Base-by-base conservation (phyloP, 2,888 invertebrate genomes). In the Phasia obesa region DNA sequence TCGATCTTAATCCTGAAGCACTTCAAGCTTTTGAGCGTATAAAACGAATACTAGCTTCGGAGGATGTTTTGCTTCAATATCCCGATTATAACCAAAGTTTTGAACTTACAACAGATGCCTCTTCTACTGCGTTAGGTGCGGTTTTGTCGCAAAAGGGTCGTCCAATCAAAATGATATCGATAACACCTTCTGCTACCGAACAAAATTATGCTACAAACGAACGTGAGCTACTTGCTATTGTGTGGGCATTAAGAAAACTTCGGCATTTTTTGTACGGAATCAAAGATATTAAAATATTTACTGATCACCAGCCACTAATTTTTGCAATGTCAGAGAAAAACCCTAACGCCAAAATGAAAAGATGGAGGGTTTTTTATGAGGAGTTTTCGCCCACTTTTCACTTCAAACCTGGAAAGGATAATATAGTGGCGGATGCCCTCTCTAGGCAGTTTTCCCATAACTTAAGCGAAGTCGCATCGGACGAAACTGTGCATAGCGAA, bases 271-370 rank as follows among this genome's bases (percentile, higher is more conserved):
- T n/a, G n/a, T n/a, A n/a, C n/a, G n/a, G n/a, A n/a, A n/a, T n/a
- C n/a, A n/a, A n/a, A n/a, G n/a, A n/a, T n/a, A n/a, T 47, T 70
- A 19, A 60, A 19, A 51, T 71, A n/a, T 60, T 59, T 60, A 71
- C 71, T 21, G 71, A 51, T 17, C 71, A 59, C 38, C 71, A 71
- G 25, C 71, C 71, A 35, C 51, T 71, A 6, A 71, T 57, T 15
- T 51, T 60, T 60, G 59, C 47, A 15, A 71, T 71, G 49, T 71
- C 60, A 11, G 35, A 51, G 19, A 51, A 49, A 35, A 59, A 59
- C 25, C 49, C 70, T 21, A 59, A 70, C 44, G 53, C 47, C 11
- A 59, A 59, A 35, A 49, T 71, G 59, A 60, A 60, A 35, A 71
- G 51, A 51, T 71, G 71, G 60, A 21, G 71, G 3, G 31, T 51